phyloP scores from a whole-genome alignment of 2,797 vertebrate species.

The Lagodon rhomboides region DNA sequence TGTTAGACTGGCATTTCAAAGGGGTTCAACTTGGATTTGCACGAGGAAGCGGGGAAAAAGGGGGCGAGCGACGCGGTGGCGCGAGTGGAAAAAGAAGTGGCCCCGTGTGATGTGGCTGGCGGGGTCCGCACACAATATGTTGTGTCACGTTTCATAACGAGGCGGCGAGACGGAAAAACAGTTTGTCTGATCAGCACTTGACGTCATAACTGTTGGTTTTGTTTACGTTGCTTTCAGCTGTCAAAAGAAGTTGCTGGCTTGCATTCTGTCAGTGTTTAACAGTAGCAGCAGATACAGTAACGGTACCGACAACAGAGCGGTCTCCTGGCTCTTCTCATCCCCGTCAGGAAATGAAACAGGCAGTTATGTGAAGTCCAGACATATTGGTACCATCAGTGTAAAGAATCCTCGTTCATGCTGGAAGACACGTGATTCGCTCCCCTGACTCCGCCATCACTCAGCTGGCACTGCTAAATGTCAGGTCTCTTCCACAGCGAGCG shows the following conservation, averaged over 20 bases:
- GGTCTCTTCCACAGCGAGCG: neutral
- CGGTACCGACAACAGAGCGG: slow-evolving; percentile 24
- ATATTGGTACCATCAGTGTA: slow-evolving; percentile 57
- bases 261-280: slow-evolving; percentile 3
- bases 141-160: slow-evolving; percentile 25
- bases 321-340: slow-evolving; percentile 52
- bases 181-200: slow-evolving; percentile 21
- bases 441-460: slow-evolving; percentile 22
- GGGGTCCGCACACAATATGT: neutral
- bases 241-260: slow-evolving; percentile 25
- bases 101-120: slow-evolving; percentile 38
- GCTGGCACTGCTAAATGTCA: slow-evolving; percentile 7
- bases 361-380: slow-evolving; percentile 40
- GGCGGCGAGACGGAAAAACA: slow-evolving; percentile 28
- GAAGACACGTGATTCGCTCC: slow-evolving; percentile 21
- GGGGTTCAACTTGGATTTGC: slow-evolving; percentile 68
- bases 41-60: slow-evolving; percentile 49
- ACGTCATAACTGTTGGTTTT: neutral
- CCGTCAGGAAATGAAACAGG: slow-evolving; percentile 64
- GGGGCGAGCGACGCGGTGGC: slow-evolving; percentile 17
- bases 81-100: slow-evolving; percentile 51
- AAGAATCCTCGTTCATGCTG: slow-evolving; percentile 43
- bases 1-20: slow-evolving; percentile 75
- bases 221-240: slow-evolving; percentile 1
- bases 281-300: slow-evolving; percentile 25